These are phyloP conservation scores for Ypsolopha sequella DNA, from an alignment of 2,888 invertebrate genomes.

Conservation along the genomic window DNA sequence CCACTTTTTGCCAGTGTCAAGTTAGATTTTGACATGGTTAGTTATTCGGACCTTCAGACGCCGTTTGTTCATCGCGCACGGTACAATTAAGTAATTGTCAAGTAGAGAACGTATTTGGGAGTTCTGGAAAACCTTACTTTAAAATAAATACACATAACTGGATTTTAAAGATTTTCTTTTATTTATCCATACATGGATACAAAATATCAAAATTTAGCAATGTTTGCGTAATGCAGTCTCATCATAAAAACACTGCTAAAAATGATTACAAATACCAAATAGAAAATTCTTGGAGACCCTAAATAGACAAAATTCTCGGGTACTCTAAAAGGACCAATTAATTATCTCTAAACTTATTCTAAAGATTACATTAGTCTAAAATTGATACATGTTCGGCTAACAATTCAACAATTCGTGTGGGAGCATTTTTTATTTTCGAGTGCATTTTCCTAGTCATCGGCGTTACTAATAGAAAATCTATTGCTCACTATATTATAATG, in stretches of 20 bases:
- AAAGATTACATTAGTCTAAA: constrained; percentile 49
- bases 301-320: constrained; percentile 27
- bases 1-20: no score
- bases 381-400: constrained; percentile 18
- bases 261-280: constrained; percentile 44
- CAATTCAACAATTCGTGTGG: not conserved
- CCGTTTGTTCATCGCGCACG: no score
- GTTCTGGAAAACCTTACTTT: no score
- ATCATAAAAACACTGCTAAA: constrained; percentile 54
- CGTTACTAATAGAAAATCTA: not conserved
- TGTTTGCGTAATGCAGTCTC: constrained; percentile 34
- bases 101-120: no score
- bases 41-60: no score
- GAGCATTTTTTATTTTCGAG: not conserved
- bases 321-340: constrained; percentile 18
- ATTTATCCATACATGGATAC: constrained; percentile 63
- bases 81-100: no score
- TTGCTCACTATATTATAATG: not conserved
- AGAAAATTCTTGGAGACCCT: constrained; percentile 55
- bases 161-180: constrained; percentile 45
- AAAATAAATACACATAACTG: constrained; percentile 18
- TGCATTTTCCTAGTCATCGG: constrained; percentile 2
- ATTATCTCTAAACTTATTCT: constrained; percentile 46
- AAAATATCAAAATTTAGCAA: constrained; percentile 48
- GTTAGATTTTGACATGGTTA: no score